phyloP scores from a whole-genome alignment of 2,888 invertebrate species.

The Heteromyza rotundicornis region DNA sequence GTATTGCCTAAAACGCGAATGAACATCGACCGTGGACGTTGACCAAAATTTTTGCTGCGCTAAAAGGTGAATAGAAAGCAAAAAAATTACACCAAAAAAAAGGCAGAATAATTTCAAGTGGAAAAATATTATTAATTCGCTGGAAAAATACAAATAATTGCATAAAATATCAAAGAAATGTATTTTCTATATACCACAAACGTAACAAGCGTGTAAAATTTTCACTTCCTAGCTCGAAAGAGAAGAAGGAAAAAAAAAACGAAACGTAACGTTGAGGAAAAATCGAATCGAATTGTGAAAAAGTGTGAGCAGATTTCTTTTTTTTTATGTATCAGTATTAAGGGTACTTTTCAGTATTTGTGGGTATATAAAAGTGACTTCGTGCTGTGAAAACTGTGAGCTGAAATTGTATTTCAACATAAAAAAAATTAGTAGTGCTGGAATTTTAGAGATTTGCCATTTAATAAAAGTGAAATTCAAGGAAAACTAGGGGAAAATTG shows the following conservation, averaged over 20 bases:
- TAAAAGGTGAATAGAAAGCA: conserved; percentile 44
- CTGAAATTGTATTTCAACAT: too few species aligned
- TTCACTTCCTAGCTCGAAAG: background rate
- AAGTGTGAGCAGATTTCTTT: background rate
- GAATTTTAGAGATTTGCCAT: background rate
- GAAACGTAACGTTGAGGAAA: background rate
- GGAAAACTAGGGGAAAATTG: conserved; percentile 9
- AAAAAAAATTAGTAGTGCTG: background rate
- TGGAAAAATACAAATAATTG: background rate
- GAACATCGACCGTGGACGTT: conserved; percentile 62
- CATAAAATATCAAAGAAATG: background rate
- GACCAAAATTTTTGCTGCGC: conserved; percentile 54
- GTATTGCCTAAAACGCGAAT: conserved; percentile 57
- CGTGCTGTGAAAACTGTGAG: too few species aligned
- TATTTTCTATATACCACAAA: too few species aligned
- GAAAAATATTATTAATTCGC: background rate
- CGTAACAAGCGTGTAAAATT: background rate
- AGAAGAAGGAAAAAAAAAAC: background rate
- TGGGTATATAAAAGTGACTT: background rate
- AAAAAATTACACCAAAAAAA: too few species aligned
- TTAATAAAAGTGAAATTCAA: background rate
- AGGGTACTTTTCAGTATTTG: background rate
- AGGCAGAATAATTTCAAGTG: too few species aligned
- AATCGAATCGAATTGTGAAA: background rate
- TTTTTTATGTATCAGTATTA: background rate